Evolutionary conservation across 2,888 invertebrate species (phyloP).

Genomic region (Drosophila mulleri): DNA sequence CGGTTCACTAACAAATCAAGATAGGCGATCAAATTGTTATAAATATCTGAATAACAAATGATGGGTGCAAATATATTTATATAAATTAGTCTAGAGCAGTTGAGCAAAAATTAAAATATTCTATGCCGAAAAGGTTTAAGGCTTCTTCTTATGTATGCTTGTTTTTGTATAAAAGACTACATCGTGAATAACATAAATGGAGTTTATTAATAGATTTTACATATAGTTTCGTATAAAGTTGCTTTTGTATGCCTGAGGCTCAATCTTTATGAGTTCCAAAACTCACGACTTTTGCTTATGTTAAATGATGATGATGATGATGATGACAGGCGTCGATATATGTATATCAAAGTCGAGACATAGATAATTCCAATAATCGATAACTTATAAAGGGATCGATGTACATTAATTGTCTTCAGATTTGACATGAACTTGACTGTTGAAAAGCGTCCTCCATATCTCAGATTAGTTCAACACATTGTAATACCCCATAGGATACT

Average conservation of each 20-base stretch:
- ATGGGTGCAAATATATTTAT: neutral
- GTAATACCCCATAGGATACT: neutral
- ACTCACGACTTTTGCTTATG: too few species aligned
- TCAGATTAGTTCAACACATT: neutral
- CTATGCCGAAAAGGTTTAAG: neutral
- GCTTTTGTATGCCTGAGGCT: too few species aligned
- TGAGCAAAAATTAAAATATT: neutral
- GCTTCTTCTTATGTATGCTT: too few species aligned
- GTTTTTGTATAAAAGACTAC: neutral
- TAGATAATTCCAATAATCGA: neutral
- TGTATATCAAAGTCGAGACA: too few species aligned
- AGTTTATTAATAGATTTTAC: neutral
- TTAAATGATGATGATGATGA: too few species aligned
- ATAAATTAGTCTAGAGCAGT: neutral
- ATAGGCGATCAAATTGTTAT: neutral
- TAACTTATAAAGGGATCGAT: neutral
- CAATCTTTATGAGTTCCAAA: too few species aligned
- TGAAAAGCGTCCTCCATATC: neutral
- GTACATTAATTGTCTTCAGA: neutral
- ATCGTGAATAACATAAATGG: neutral
- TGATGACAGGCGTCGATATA: too few species aligned
- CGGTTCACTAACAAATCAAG: slow-evolving; percentile 40
- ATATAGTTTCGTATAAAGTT: neutral
- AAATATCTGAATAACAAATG: slow-evolving; percentile 6
- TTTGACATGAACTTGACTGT: neutral